These are phyloP conservation scores for Megalopta genalis DNA, from an alignment of 1,140 invertebrate genomes.

Conservation along the genomic window DNA sequence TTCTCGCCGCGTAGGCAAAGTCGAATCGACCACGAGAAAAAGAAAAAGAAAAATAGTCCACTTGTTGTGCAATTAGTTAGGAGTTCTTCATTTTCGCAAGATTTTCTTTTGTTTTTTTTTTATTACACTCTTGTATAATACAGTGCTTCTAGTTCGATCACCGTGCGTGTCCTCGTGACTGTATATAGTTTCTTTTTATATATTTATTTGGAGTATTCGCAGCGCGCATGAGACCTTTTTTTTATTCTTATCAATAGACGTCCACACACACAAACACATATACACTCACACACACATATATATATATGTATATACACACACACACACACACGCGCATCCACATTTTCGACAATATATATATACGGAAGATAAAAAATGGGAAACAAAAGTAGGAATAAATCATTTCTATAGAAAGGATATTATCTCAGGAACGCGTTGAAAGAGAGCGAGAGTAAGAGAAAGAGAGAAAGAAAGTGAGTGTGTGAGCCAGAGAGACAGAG, in stretches of 20 bases:
- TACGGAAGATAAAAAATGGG: neutral
- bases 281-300: slow-evolving; percentile 1
- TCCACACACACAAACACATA: neutral
- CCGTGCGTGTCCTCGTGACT: slow-evolving; percentile 9
- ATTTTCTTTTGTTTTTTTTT: slow-evolving; percentile 18
- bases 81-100: neutral
- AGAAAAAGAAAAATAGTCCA: neutral
- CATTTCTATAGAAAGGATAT: slow-evolving; percentile 50
- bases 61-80: neutral
- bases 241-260: neutral
- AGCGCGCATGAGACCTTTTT: neutral
- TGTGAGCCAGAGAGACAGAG: slow-evolving; percentile 20
- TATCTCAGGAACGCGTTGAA: slow-evolving; percentile 55
- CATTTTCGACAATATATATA: slow-evolving; percentile 8
- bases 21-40: neutral
- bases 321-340: neutral
- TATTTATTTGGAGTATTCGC: slow-evolving; percentile 31
- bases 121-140: slow-evolving; percentile 14
- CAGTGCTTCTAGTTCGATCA: slow-evolving; percentile 13
- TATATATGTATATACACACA: neutral
- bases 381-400: slow-evolving; percentile 9
- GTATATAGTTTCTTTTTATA: slow-evolving; percentile 33
- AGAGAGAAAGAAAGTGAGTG: neutral
- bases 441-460: slow-evolving; percentile 10
- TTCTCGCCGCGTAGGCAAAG: neutral